Conservation (phyloP, 1,140 invertebrate genomes). For the Aphidius ervi region DNA sequence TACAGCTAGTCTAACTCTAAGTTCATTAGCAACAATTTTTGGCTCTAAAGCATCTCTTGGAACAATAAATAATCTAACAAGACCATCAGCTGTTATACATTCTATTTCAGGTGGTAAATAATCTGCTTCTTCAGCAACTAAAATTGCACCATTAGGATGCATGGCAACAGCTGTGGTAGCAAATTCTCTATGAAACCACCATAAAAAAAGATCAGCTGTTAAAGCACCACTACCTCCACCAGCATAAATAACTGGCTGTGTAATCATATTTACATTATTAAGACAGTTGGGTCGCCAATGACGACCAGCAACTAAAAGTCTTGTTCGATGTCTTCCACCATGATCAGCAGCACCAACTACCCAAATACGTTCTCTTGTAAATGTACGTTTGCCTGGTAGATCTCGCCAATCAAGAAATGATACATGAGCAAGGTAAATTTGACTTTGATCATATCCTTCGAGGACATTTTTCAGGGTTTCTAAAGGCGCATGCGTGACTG, state of each 20-base stretch:
- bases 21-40: conserved; percentile 43
- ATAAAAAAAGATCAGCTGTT: conserved; percentile 53
- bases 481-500: conserved; percentile 27
- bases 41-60: conserved; percentile 40
- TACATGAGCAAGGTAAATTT: conserved; percentile 52
- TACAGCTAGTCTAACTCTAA: conserved; percentile 46
- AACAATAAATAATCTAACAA: conserved; percentile 44
- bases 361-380: conserved; percentile 46
- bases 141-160: conserved; percentile 48
- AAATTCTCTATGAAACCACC: conserved; percentile 57
- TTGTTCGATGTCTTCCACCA: conserved; percentile 51
- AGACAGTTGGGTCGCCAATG: conserved; percentile 53
- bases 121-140: conserved; percentile 47
- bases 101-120: conserved; percentile 44
- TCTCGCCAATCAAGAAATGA: conserved; percentile 52
- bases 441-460: conserved; percentile 45
- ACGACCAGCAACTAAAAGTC: conserved; percentile 51
- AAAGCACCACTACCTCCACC: conserved; percentile 52
- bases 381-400: conserved; percentile 44
- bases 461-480: conserved; percentile 35
- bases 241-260: conserved; percentile 56
- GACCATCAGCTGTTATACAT: conserved; percentile 45
- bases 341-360: conserved; percentile 53
- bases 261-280: conserved; percentile 54
- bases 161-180: conserved; percentile 52